A percentile compares a stretch with the other conserved stretches of the same genome.
Conservation (phyloP, 2,797 vertebrate species). For the Macrochelys suwanniensis region DNA sequence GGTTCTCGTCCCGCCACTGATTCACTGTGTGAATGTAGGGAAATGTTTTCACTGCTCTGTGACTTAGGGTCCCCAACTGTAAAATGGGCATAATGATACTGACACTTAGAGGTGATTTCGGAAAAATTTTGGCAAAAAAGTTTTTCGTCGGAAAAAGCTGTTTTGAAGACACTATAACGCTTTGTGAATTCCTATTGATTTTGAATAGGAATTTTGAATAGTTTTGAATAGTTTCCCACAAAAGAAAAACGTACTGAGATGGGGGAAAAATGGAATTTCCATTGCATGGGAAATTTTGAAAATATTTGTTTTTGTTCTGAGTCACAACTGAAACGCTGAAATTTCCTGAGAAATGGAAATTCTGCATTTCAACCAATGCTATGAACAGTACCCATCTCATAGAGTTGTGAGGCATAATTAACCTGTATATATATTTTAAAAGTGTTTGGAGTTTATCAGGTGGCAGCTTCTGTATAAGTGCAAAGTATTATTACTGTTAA, state of each 20-base stretch:
- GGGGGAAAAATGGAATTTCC: background rate
- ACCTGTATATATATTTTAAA: slow-evolving; percentile 68
- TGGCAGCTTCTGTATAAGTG: slow-evolving; percentile 55
- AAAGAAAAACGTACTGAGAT: background rate
- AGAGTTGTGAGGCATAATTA: slow-evolving; percentile 73
- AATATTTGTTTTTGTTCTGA: background rate
- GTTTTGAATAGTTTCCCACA: too few species aligned
- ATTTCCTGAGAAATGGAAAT: background rate
- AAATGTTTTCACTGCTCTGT: slow-evolving; percentile 62
- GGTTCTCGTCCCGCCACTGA: slow-evolving; percentile 35
- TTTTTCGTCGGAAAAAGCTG: background rate
- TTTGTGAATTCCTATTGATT: background rate
- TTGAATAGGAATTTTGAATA: too few species aligned
- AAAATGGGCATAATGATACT: slow-evolving; percentile 75
- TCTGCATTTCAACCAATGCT: background rate
- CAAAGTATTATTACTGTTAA: slow-evolving; percentile 50
- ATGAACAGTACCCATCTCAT: slow-evolving; percentile 55
- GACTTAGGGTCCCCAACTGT: slow-evolving; percentile 68
- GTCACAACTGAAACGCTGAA: background rate
- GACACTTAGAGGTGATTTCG: background rate
- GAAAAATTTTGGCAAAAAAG: background rate
- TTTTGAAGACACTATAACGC: background rate
- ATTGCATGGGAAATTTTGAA: background rate
- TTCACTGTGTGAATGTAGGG: slow-evolving; percentile 45
- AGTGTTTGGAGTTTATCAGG: slow-evolving; percentile 64